Evolutionary conservation across 2,888 invertebrate genomes (phyloP), one percentile per base, ranked within the genome.

Genomic region (Pomacea canaliculata): DNA sequence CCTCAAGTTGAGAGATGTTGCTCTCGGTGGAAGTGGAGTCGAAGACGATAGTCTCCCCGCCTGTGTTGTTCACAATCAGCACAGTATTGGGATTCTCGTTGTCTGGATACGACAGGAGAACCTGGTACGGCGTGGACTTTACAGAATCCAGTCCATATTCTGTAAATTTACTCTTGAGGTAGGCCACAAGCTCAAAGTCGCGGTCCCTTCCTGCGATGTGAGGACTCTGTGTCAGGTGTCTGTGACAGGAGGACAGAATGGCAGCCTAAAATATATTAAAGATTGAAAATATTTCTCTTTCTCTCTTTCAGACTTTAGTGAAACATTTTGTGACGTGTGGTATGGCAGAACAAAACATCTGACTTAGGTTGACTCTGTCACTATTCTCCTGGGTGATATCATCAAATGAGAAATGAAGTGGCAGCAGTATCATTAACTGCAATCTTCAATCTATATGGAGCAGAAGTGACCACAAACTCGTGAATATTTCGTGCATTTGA

Each of bases 61-160:
- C 23, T 9, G 16, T 19, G 67, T 67, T 49, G 19, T 56, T 13
- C 19, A 88, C 71, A 37, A 37, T 37, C 27, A 82, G 82, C 18
- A 88, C 84, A 73, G 81, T 77, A 81, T 84, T 85, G 27, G 85
- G 83, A 60, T 78, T 77, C 67, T 80, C 78, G n/a, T 71, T 74
- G 65, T 86, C 82, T 5, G 89, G 88, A 76, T 85, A 87, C 1
- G 89, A 89, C 59, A 90, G 80, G 19, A 90, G 78, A n/a, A 90
- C 87, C 46, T 85, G 79, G 79, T 90, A 89, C 2, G 88, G 86
- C 0, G 85, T 80, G 27, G 85, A 72, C n/a, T 84, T 83, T 37
- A 85, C 88, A n/a, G 81, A 78, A 78, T 89, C 88, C 49, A 90
- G 76, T 2, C 89, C 88, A 19, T 77, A 70, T 0, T 82, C 76